Base-by-base conservation (phyloP, 2,113 vertebrate species). In the Cololabis saira region DNA sequence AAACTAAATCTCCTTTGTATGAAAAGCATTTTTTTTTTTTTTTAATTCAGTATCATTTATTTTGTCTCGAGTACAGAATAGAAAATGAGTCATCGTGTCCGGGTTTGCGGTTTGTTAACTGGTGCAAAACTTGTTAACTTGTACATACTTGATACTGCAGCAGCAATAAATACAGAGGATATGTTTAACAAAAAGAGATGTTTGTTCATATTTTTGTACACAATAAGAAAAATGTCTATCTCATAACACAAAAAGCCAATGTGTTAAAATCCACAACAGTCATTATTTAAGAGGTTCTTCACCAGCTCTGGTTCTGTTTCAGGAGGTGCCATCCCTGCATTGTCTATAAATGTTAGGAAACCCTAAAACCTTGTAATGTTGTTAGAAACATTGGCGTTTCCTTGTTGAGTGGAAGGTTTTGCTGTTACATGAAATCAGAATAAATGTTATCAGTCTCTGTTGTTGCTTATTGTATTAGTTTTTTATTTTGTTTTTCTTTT, bases 121-220 rank as follows among this genome's bases (percentile, higher is more conserved):
- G n/a, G 9, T 0, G 24, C 30, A 42, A n/a, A n/a, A n/a, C n/a
- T n/a, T n/a, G 53, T 65, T 37, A 78, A 41, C 12, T 53, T 21
- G 13, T 15, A 27, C 22, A 19, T 8, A 59, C 44, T 53, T 24
- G 55, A 0, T 13, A 65, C 16, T 56, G 70, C 71, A 75, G 63
- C 70, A 44, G 24, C 17, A 60, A 59, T 17, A 59, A 67, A 40
- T 67, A 17, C 56, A 59, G 13, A 78, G 14, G 82, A 67, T 70
- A 48, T 56, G 41, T 74, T 81, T 76, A 17, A 60, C 15, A 57
- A n/a, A 71, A 56, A 40, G 3, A 40, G 33, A 52, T 75, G 64
- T 66, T 75, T 65, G 7, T 49, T 48, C 19, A 60, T 91, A 89
- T 91, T 90, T 91, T 91, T 90, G 16, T 92, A 89, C 54, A 70